Conservation (phyloP, 1,140 invertebrate species). For the Dermatophagoides farinae region DNA sequence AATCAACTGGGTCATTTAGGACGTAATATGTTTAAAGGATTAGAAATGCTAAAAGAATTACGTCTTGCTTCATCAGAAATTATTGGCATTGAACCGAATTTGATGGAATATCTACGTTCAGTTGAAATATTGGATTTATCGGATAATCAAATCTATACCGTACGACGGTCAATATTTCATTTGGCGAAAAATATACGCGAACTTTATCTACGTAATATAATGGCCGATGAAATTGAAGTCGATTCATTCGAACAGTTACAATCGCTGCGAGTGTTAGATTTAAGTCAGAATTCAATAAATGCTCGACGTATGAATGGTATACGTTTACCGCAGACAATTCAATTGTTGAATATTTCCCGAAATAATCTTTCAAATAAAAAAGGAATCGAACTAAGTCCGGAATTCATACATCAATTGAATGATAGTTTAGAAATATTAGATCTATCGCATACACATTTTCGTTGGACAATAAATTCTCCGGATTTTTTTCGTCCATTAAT, state of each 20-base stretch:
- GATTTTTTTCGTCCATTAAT: constrained; percentile 27
- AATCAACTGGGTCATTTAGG: constrained; percentile 24
- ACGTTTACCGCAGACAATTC: constrained; percentile 14
- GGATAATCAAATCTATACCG: constrained; percentile 31
- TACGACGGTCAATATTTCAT: constrained; percentile 33
- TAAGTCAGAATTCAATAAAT: constrained; percentile 45
- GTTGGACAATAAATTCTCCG: not conserved
- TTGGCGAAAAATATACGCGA: constrained; percentile 34
- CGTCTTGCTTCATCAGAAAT: constrained; percentile 37
- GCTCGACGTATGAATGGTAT: constrained; percentile 15
- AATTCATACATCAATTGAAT: constrained; percentile 5
- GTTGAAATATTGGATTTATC: constrained; percentile 39
- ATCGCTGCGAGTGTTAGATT: constrained; percentile 43
- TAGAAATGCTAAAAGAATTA: constrained; percentile 43
- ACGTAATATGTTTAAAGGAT: constrained; percentile 32
- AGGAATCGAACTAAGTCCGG: not conserved
- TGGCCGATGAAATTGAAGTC: constrained; percentile 36
- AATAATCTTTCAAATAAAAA: constrained; percentile 21
- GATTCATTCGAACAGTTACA: constrained; percentile 40
- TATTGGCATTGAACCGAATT: constrained; percentile 33
- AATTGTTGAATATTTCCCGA: constrained; percentile 33
- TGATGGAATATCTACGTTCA: constrained; percentile 36
- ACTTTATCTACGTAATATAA: constrained; percentile 38
- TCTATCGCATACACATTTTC: constrained; percentile 9
- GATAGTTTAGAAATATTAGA: not conserved